phyloP scores from a whole-genome alignment of 2,888 invertebrate species.

The Glyphotaelius pellucidus region DNA sequence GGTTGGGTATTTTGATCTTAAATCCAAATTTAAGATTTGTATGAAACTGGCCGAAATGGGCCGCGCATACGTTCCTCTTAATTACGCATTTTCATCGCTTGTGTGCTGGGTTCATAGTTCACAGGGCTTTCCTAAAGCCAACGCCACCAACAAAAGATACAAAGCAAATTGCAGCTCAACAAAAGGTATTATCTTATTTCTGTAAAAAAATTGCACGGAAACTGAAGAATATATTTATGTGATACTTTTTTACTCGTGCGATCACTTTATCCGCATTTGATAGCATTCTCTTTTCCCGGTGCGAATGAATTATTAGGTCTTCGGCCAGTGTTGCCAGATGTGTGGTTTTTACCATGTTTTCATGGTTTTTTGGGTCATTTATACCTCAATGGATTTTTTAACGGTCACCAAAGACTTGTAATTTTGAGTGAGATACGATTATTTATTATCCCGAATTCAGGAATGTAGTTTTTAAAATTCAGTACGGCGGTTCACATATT shows the following conservation, averaged over 20 bases:
- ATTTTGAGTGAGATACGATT: no score
- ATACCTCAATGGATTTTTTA: no score
- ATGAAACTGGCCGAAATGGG: no score
- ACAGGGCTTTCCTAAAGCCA: neutral
- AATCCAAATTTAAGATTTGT: no score
- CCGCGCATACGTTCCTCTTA: neutral
- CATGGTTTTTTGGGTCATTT: no score
- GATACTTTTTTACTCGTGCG: neutral
- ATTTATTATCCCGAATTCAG: no score
- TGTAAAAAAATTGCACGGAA: neutral
- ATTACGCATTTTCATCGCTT: neutral
- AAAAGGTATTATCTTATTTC: neutral
- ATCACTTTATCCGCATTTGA: neutral
- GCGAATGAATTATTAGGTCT: conserved; percentile 41
- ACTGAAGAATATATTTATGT: neutral
- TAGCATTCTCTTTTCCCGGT: neutral
- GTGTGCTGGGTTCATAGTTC: neutral
- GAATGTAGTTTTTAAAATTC: no score
- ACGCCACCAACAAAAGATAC: no score
- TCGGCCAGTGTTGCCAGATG: neutral
- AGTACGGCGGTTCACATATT: no score
- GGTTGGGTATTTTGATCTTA: no score
- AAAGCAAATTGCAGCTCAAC: neutral
- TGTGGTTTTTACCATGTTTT: no score
- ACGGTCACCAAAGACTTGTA: no score